Evolutionary conservation across 1,140 invertebrate genomes (phyloP).

Genomic region (Drosophila rufa): DNA sequence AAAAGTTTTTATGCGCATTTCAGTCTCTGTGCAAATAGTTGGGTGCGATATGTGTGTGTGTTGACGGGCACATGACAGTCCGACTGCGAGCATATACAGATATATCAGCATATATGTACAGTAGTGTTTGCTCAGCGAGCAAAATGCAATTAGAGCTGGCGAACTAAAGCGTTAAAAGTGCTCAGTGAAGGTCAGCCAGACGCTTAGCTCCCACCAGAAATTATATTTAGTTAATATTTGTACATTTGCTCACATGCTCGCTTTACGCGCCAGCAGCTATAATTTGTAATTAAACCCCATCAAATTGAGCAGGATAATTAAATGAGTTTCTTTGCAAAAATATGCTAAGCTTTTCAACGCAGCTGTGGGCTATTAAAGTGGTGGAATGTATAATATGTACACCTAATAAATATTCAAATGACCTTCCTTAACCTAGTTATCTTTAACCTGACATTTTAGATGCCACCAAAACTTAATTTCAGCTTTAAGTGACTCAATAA

Average conservation of each 20-base stretch:
- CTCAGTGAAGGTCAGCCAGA: slow-evolving; percentile 2
- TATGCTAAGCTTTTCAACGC: slow-evolving; percentile 5
- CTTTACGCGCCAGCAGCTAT: slow-evolving; percentile 11
- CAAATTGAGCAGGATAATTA: slow-evolving; percentile 34
- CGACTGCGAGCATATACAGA: slow-evolving; percentile 16
- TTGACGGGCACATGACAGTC: slow-evolving; percentile 43
- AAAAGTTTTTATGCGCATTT: slow-evolving; percentile 60
- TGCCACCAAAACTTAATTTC: background rate
- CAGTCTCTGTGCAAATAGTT: slow-evolving; percentile 48
- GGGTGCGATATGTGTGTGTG: slow-evolving; percentile 32
- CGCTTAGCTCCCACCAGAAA: background rate
- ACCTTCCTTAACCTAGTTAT: background rate
- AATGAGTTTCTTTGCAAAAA: slow-evolving; percentile 17
- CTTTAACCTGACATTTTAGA: background rate
- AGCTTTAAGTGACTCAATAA: background rate
- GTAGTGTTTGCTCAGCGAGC: slow-evolving; percentile 18
- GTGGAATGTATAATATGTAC: background rate
- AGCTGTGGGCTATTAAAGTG: background rate
- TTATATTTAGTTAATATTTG: slow-evolving; percentile 18
- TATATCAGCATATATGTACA: slow-evolving; percentile 1
- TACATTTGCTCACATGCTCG: slow-evolving; percentile 2
- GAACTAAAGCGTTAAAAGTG: slow-evolving; percentile 14
- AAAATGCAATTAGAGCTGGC: slow-evolving; percentile 47
- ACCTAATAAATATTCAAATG: background rate
- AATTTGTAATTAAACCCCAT: slow-evolving; percentile 29